phyloP scores from a whole-genome alignment of 2,113 vertebrate genomes.

The Forbesichthys agassizii region DNA sequence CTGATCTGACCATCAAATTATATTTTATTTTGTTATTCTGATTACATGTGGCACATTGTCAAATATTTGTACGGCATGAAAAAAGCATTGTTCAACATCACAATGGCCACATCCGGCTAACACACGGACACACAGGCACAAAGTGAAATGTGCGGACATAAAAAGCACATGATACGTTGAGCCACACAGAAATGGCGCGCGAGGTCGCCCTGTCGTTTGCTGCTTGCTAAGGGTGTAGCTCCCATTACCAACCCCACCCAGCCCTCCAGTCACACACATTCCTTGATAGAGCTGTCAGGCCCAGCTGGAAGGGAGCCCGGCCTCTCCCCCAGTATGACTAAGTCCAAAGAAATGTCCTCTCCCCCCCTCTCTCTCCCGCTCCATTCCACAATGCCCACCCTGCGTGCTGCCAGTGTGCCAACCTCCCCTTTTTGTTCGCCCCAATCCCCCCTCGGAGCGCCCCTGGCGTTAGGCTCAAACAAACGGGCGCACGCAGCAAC shows the following conservation, averaged over 20 bases:
- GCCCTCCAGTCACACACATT: constrained; percentile 80
- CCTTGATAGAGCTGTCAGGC: constrained; percentile 76
- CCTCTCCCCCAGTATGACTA: constrained; percentile 77
- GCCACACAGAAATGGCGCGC: background rate
- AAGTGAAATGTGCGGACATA: background rate
- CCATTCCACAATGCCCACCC: constrained; percentile 48
- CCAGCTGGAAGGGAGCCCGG: constrained; percentile 78
- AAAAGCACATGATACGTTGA: no score
- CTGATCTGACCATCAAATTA: background rate
- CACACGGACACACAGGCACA: background rate
- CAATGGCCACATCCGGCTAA: background rate
- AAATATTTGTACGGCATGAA: background rate
- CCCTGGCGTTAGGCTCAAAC: constrained; percentile 45
- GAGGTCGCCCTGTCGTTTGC: constrained; percentile 21
- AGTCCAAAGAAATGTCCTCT: constrained; percentile 74
- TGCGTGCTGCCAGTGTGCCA: constrained; percentile 19
- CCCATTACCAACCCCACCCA: constrained; percentile 71
- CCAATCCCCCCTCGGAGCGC: constrained; percentile 5
- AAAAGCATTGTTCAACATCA: background rate
- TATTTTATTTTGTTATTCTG: background rate
- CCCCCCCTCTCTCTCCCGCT: constrained; percentile 37
- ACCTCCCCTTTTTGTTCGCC: constrained; percentile 16
- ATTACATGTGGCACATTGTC: background rate
- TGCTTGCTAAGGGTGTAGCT: constrained; percentile 48
- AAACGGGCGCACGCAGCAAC: constrained; percentile 31